Percentiles rank a stretch among this genome's conserved stretches.
Evolutionary conservation across 2,888 invertebrate genomes (phyloP).

Genomic region (Leucophenga maculata): DNA sequence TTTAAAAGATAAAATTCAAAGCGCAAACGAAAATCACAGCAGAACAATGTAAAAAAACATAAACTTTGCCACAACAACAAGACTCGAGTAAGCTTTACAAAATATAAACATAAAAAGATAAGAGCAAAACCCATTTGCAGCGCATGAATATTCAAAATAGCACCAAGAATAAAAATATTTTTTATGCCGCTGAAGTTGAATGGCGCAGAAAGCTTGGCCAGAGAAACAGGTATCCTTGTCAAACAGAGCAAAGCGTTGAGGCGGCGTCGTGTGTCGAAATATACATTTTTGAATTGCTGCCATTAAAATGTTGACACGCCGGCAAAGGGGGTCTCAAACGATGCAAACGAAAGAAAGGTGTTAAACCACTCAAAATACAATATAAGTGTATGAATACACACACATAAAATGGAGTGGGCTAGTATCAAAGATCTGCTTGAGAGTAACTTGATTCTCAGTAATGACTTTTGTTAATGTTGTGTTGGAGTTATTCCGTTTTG

Average conservation of each 20-base stretch:
- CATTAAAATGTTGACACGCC: conserved; percentile 62
- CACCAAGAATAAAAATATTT: conserved; percentile 42
- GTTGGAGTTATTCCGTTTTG: conserved; percentile 26
- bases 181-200: background rate
- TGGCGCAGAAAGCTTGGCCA: too few relatives aligned
- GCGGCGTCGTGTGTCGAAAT: background rate
- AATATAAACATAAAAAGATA: conserved; percentile 1
- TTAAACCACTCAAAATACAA: conserved; percentile 3
- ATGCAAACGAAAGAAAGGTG: conserved; percentile 5
- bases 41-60: background rate
- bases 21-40: background rate
- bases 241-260: background rate
- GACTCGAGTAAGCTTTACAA: background rate
- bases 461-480: conserved; percentile 55
- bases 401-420: background rate
- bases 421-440: background rate
- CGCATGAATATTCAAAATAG: conserved; percentile 59
- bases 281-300: conserved; percentile 58
- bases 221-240: too few relatives aligned
- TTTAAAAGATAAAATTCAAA: background rate
- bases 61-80: background rate
- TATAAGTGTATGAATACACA: background rate
- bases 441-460: conserved; percentile 33
- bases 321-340: background rate
- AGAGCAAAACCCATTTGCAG: conserved; percentile 14